Percentiles rank a stretch among this genome's conserved stretches.
phyloP scores from a whole-genome alignment of 1,140 invertebrate species.

The Pseudomyrmex gracilis region DNA sequence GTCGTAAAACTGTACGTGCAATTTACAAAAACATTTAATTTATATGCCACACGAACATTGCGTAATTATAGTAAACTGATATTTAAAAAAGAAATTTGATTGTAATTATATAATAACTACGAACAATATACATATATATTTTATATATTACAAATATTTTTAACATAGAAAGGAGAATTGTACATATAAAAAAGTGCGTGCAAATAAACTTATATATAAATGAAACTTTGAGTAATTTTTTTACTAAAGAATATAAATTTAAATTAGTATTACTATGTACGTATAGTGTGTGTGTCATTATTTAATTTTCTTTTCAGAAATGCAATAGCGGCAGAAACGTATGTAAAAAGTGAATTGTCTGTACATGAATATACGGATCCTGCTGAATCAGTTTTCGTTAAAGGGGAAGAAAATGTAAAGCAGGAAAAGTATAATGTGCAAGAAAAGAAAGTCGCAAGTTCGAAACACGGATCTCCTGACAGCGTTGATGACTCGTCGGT shows the following conservation, averaged over 20 bases:
- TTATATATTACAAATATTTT: not conserved
- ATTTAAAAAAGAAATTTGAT: too few relatives aligned
- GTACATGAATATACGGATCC: conserved; percentile 36
- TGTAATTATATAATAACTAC: too few relatives aligned
- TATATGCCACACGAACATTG: too few relatives aligned
- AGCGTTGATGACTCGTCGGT: not conserved
- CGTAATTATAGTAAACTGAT: too few relatives aligned
- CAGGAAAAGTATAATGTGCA: not conserved
- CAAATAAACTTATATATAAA: conserved; percentile 16
- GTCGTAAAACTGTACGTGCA: too few relatives aligned
- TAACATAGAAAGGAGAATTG: not conserved
- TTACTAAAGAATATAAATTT: conserved; percentile 4
- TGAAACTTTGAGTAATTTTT: conserved; percentile 1
- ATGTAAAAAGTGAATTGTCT: conserved; percentile 46
- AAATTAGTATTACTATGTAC: conserved; percentile 9
- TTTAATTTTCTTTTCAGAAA: conserved; percentile 59
- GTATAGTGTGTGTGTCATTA: conserved; percentile 23
- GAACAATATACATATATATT: too few relatives aligned
- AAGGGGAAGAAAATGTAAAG: conserved; percentile 29
- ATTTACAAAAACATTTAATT: too few relatives aligned
- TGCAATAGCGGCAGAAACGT: conserved; percentile 49
- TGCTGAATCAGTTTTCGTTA: conserved; percentile 33
- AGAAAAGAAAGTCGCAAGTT: not conserved
- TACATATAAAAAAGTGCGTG: not conserved
- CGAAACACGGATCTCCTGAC: not conserved